Base-by-base conservation (phyloP, 2,797 vertebrate genomes). In the Atherinosoma microstoma region DNA sequence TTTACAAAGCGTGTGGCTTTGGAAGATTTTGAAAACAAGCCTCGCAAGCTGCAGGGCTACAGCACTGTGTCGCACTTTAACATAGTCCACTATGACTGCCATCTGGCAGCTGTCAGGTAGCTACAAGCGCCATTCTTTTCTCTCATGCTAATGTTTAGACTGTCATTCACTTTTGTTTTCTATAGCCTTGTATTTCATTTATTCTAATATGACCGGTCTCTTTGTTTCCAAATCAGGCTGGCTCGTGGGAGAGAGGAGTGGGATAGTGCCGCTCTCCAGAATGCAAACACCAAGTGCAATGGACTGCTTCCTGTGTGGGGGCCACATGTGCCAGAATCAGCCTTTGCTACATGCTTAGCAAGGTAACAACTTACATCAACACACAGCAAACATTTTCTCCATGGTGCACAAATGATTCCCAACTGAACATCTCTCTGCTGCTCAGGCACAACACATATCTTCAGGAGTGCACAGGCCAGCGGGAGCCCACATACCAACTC, bases 31-130 rank as follows among this genome's bases (percentile, higher is more conserved):
- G 98, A 99, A 92, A 99, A 96, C 91, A 99, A 99, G 82, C 96
- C 98, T 30, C 96, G 98, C 80, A 99, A 99, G 66, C 98, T 99
- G 76, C 97, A 98, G 85, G 98, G 98, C 64, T 99, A 99, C 93
- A 99, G 98, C 95, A 99, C 98, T 1, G 98, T 99, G 79, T 99
- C 98, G 22, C 98, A 99, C 94, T 99, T 99, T 95, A 99, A 99
- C 95, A 99, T 99, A 13, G 98, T 99, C 87, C 98, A 99, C 93
- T 99, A 99, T 0, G 98, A 99, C 84, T 99, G 98, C 76, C 98
- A 99, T 86, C 94, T 99, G 61, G 98, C 98, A n/a, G 98, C 98
- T 1, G 98, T 99, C 84, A 96, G 98, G 98, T 99, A 92, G 0
- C 77, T 22, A n/a, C 35, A 64, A 29, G 64, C 30, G 18, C 29